Evolutionary conservation across 2,888 invertebrate species (phyloP), one percentile per base, ranked within the genome.

Genomic region (Lepidocyrtinus sp.): DNA sequence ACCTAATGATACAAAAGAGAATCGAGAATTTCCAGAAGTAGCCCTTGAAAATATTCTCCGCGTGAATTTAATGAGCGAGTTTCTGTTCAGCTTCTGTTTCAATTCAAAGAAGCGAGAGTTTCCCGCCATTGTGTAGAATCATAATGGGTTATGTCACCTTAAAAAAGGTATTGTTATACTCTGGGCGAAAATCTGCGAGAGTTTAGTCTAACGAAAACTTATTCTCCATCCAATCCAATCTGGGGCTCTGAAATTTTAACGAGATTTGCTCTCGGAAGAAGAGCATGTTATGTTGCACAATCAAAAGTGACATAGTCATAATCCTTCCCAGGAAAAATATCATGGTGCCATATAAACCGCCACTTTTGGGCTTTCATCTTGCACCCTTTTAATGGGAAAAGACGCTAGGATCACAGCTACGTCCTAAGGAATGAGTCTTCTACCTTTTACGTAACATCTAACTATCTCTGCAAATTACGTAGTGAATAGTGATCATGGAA

Each of bases 1-100:
- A 68, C 50, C 46, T 24, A 50, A 68, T 69, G 59, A 68, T 50
- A 24, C 59, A 25, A 21, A 24, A 21, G 9, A 68, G 26, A 64
- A 17, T 59, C 24, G 68, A 21, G 59, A 19, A 59, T 9, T 21
- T 59, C 21, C 59, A 21, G 36, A 15, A 12, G 59, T 19, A 12
- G 59, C 21, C 59, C 59, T 59, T 59, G 59, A 59, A 59, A 7
- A 59, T 9, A 22, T 12, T n/a, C n/a, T n/a, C n/a, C 59, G 59
- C 21, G 7, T 9, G n/a, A 22, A 59, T 59, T 59, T 59, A 59
- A 59, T 21, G 59, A 59, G 59, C 19, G 59, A 5, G 3, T 21
- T n/a, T n/a, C 12, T 15, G 21, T 36, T 36, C 5, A 36, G 36
- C 36, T 36, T n/a, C 36, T 36, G 36, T 36, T 5, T 9, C 7